phyloP scores from a whole-genome alignment of 2,113 vertebrate genomes.

The Zootoca vivipara region DNA sequence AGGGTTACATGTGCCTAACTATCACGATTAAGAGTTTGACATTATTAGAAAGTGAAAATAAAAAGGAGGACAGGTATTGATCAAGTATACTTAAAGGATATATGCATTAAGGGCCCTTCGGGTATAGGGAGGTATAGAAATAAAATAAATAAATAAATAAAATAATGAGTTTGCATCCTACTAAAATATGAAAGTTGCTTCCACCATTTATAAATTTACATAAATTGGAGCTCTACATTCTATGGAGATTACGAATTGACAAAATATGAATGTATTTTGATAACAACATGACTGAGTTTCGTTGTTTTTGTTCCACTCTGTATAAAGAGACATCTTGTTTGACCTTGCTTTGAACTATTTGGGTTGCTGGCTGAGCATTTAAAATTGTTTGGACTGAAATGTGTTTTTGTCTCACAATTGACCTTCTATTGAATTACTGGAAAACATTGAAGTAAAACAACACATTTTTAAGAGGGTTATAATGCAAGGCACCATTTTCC shows the following conservation, averaged over 20 bases:
- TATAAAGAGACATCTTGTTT: slow-evolving; percentile 30
- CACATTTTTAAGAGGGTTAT: accelerated
- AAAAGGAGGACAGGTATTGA: background rate
- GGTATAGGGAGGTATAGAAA: too few species aligned
- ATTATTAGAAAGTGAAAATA: background rate
- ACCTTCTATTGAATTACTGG: background rate
- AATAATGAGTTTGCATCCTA: background rate
- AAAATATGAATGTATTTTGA: background rate
- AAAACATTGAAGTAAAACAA: background rate
- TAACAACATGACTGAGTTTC: background rate
- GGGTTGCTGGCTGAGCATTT: background rate
- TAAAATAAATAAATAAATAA: too few species aligned
- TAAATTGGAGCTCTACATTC: background rate
- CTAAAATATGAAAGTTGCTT: background rate
- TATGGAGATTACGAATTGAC: background rate
- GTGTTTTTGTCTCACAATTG: slow-evolving; percentile 26
- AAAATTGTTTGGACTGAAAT: slow-evolving; percentile 25
- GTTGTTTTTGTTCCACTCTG: background rate
- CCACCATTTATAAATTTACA: background rate
- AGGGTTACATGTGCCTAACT: background rate
- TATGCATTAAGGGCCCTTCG: background rate
- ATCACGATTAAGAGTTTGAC: background rate
- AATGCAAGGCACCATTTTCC: background rate
- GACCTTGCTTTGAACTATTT: slow-evolving; percentile 21
- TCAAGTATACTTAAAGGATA: background rate